Conservation (phyloP, 2,113 vertebrate species). For the Elephantulus edwardii region DNA sequence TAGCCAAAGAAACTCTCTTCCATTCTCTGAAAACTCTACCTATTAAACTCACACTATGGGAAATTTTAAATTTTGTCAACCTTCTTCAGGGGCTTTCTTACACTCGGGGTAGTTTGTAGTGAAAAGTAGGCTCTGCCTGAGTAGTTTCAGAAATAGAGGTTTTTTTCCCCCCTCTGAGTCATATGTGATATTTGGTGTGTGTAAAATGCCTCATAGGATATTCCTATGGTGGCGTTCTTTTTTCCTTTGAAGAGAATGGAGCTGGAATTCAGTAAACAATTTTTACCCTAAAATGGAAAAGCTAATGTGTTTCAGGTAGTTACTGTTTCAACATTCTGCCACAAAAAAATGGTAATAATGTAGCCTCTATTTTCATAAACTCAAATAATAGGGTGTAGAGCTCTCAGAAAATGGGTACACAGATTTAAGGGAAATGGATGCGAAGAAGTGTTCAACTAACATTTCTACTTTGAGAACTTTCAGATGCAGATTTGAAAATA, state of each 20-base stretch:
- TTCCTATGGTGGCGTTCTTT: not conserved
- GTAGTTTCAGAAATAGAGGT: slow-evolving; percentile 17
- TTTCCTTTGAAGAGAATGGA: not conserved
- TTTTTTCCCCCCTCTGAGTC: not conserved
- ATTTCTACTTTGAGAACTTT: not conserved
- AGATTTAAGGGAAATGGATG: not conserved
- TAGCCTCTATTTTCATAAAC: not conserved
- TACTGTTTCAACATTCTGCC: not conserved
- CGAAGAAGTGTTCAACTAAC: not conserved
- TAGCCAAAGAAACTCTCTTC: not conserved
- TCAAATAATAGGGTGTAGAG: not conserved
- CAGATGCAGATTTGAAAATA: not conserved
- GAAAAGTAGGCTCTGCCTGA: not conserved
- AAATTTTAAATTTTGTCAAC: not conserved
- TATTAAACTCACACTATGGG: not conserved
- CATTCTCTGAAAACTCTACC: not conserved
- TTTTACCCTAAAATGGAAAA: slow-evolving; percentile 1
- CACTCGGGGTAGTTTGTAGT: not conserved
- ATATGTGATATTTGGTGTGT: not conserved
- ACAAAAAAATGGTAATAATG: not conserved
- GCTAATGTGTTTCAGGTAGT: not conserved
- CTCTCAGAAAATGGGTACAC: not conserved
- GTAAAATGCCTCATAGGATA: not conserved
- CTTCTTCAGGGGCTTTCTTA: not conserved
- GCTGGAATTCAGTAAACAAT: slow-evolving; percentile 4